Conservation (phyloP, 2,113 vertebrate species). For the Calidris pygmaea region DNA sequence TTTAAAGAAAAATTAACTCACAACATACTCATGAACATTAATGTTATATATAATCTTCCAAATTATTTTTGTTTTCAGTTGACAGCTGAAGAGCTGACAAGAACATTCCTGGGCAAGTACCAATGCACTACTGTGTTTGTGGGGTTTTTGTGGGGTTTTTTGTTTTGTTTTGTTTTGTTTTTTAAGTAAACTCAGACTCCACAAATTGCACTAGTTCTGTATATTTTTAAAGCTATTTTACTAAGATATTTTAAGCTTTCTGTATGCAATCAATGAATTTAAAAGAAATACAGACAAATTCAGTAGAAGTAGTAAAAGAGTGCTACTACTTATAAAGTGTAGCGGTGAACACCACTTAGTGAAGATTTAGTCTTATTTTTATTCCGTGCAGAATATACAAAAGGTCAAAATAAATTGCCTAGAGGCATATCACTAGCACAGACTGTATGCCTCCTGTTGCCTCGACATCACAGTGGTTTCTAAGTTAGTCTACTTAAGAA, state of each 20-base stretch:
- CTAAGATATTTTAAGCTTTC: background rate
- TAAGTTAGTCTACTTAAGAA: background rate
- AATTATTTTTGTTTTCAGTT: background rate
- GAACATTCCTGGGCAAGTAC: background rate
- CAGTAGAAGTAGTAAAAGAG: background rate
- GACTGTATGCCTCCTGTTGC: constrained; percentile 11
- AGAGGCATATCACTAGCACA: constrained; percentile 15
- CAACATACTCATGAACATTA: background rate
- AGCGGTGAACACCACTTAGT: background rate
- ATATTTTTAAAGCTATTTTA: background rate
- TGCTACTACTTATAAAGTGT: background rate
- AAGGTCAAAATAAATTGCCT: constrained; percentile 44
- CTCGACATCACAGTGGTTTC: background rate
- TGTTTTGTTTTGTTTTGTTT: background rate
- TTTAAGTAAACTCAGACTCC: background rate
- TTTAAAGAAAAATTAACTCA: background rate
- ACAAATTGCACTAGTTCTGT: background rate
- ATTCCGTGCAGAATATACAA: background rate
- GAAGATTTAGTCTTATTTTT: background rate
- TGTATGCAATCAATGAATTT: background rate
- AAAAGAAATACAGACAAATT: background rate
- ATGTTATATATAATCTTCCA: background rate
- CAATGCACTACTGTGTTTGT: accelerated
- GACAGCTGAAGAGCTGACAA: background rate
- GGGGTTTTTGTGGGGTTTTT: background rate